Evolutionary conservation across 2,888 invertebrate genomes (phyloP), one percentile per base, ranked within the genome.

Genomic region (Drosophila anomelani): DNA sequence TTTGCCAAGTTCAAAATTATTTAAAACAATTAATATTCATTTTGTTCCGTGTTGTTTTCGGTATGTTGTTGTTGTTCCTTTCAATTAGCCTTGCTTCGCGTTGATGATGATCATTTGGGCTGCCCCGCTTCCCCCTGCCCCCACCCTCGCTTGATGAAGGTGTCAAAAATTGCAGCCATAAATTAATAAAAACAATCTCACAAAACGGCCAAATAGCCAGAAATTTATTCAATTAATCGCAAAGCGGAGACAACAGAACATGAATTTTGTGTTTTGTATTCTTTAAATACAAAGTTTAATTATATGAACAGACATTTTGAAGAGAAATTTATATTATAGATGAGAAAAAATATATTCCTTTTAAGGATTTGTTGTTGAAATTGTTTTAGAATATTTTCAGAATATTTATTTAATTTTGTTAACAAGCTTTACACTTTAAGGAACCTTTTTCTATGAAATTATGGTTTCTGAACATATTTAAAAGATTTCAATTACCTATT

Each of bases 1-100:
- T 83, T 83, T 85, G 87, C 83, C 90, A 90, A 90, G 90, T 90
- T 90, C 90, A 90, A 88, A 88, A 86, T 90, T 90, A 89, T 85
- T 90, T 82, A 87, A 86, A 84, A 85, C 89, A 89, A 90, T 89
- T 88, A 88, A 85, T 90, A 81, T 85, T 87, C 77, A 78, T 83
- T 81, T 84, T 85, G 78, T 77, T 74, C 56, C 60, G 71, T 72
- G 71, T 75, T 66, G 61, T 64, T 74, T 80, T 67, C 41, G 39
- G n/a, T 39, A 10, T 60, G 32, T 49, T 62, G 51, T 72, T 56
- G 47, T 76, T 57, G 61, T 59, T 61, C 44, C 59, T 41, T 82
- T 83, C 86, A 83, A 85, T 83, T 85, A 85, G 78, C 59, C 53
- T 59, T 56, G 67, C 56, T 55, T 44, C 4, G 47, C 12, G 20